Conservation (phyloP, 2,797 vertebrate species). For the Eulemur albifrons region DNA sequence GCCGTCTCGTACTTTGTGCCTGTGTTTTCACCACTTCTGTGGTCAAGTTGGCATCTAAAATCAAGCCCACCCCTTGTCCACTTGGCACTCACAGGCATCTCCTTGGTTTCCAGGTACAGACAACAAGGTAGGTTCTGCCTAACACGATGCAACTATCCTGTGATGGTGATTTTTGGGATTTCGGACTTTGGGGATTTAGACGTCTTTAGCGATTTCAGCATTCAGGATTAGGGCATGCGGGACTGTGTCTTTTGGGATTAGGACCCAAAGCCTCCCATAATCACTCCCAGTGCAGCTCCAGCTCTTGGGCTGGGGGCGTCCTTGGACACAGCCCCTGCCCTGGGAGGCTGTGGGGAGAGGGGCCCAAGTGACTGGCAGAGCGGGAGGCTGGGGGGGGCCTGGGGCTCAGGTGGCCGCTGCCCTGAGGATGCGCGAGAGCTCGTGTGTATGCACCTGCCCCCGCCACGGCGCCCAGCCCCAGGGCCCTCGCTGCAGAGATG, state of each 20-base stretch:
- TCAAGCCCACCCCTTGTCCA: not conserved
- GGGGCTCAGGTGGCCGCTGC: not conserved
- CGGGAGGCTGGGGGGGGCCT: not conserved
- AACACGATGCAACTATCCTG: fast-evolving
- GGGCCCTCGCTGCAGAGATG: not conserved
- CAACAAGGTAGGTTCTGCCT: not conserved
- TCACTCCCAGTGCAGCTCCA: not conserved
- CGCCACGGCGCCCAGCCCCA: fast-evolving
- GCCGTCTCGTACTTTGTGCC: not conserved
- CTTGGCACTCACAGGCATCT: fast-evolving
- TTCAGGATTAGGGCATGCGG: not conserved
- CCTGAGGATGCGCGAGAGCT: fast-evolving
- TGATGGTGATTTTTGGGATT: not conserved
- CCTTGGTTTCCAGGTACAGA: not conserved
- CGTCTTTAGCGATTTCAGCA: not conserved
- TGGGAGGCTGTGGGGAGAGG: not conserved
- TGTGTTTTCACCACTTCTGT: not conserved
- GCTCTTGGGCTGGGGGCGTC: too few species aligned
- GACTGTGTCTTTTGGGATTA: not conserved
- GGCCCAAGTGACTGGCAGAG: fast-evolving
- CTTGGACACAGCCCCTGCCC: not conserved
- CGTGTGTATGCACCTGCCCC: fast-evolving
- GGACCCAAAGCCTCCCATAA: not conserved
- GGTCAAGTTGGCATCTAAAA: not conserved
- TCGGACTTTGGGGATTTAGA: not conserved